Base-by-base conservation (phyloP, 2,113 vertebrate genomes). In the Pygathrix nemaeus region DNA sequence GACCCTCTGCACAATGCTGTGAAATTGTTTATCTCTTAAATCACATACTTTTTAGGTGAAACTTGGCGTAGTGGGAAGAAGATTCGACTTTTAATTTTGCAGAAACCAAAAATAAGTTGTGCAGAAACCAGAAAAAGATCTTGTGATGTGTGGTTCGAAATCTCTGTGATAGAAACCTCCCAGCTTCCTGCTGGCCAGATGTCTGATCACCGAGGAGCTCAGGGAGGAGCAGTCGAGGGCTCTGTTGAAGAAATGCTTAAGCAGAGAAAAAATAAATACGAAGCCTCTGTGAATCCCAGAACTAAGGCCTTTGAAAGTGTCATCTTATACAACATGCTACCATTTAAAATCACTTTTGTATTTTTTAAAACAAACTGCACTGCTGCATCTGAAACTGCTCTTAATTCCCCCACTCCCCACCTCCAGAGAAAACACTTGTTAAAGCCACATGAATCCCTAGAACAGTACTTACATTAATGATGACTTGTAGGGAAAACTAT, bases 81-180 rank as follows among this genome's bases (percentile, higher is more conserved):
- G 23, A 84, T 13, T 13, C 8, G 81, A 50, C 52, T 75, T 90
- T 82, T 59, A 68, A 83, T 73, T 83, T 88, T 90, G 4, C 45
- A 61, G 81, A 27, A 93, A 75, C 43, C 27, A 16, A 80, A 88
- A 81, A 45, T 64, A 68, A 85, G 9, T 55, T 79, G 14, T 92
- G n/a, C 8, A 64, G 75, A 94, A 96, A 68, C 35, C 61, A 96
- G 70, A 45, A 64, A 68, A 91, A 87, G 27, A 25, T 48, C 30
- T 79, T 52, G 14, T 45, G 38, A 50, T 64, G 2, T 64, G 6
- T 76, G 68, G 7, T 57, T 82, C 14, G 14, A 61, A 43, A 57
- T 83, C 43, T 95, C 61, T 8, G 23, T 32, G 38, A 50, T 21
- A 23, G 79, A 76, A 48, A 38, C n/a, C 52, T 55, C 25, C 11